Conservation (phyloP, 1,140 invertebrate species). For the Epicauta chinensis region DNA sequence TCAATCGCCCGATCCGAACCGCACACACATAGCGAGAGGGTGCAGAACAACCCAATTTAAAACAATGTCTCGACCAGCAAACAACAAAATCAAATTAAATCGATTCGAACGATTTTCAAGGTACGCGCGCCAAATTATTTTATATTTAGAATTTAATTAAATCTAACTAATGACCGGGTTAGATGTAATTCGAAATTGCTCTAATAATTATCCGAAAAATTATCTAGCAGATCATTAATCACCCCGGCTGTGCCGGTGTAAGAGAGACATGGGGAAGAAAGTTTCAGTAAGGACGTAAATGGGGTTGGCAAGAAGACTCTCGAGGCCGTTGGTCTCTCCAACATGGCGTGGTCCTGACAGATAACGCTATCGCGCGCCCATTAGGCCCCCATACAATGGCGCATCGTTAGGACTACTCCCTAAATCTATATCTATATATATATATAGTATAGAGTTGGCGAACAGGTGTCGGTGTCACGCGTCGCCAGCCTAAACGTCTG, state of each 20-base stretch:
- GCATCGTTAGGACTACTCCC: no score
- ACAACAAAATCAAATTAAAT: no score
- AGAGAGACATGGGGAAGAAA: not conserved
- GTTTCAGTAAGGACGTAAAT: conserved; percentile 20
- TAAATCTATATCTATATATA: no score
- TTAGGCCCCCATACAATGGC: conserved; percentile 18
- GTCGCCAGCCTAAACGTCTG: conserved; percentile 11
- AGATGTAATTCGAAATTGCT: no score
- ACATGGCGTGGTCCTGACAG: conserved; percentile 28
- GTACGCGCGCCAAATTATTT: not conserved
- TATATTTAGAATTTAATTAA: no score
- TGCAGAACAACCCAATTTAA: conserved; percentile 18
- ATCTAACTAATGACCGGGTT: no score
- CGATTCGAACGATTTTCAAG: no score
- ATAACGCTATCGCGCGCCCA: conserved; percentile 31
- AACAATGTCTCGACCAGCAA: conserved; percentile 3
- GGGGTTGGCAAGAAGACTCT: conserved; percentile 13
- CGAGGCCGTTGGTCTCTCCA: conserved; percentile 17
- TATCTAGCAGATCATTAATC: no score
- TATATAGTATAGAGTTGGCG: not conserved
- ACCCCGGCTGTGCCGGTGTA: no score
- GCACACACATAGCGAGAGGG: not conserved
- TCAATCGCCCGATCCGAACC: conserved; percentile 17
- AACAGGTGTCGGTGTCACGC: conserved; percentile 31
- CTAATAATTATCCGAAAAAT: no score